A percentile compares a stretch with the other conserved stretches of the same genome.
Conservation (phyloP, 2,113 vertebrate species). For the Periophthalmodon schlosseri region DNA sequence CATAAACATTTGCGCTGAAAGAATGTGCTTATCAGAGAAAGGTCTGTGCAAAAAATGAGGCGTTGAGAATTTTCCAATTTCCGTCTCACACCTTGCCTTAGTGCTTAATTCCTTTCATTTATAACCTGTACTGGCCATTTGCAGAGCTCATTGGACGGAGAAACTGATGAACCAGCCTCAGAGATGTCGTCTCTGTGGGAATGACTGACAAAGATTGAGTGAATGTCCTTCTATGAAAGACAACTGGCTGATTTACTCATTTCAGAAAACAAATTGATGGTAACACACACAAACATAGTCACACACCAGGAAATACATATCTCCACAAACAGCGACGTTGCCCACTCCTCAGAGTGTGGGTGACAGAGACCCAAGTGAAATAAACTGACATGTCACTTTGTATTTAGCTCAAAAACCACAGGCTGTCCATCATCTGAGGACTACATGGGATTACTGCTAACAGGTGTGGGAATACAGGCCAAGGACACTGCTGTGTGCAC, state of each 20-base stretch:
- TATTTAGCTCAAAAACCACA: slow-evolving; percentile 68
- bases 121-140: slow-evolving; percentile 56
- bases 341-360: slow-evolving; percentile 34
- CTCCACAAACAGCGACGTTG: slow-evolving; percentile 26
- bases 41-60: slow-evolving; percentile 35
- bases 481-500: background rate
- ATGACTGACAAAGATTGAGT: slow-evolving; percentile 72
- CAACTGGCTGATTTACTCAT: slow-evolving; percentile 69
- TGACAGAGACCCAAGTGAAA: slow-evolving; percentile 63
- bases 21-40: slow-evolving; percentile 21
- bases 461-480: background rate
- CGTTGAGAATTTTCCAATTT: slow-evolving; percentile 21
- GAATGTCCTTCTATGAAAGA: slow-evolving; percentile 69
- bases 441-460: background rate
- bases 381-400: slow-evolving; percentile 76
- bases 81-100: slow-evolving; percentile 14
- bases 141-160: slow-evolving; percentile 65
- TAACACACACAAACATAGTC: slow-evolving; percentile 48
- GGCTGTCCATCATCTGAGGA: slow-evolving; percentile 67
- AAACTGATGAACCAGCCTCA: slow-evolving; percentile 41
- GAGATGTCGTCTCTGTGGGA: slow-evolving; percentile 52
- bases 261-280: slow-evolving; percentile 68
- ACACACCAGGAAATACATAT: slow-evolving; percentile 31
- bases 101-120: slow-evolving; percentile 67
- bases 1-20: background rate